Base-by-base conservation (phyloP, 2,113 vertebrate species). In the Psittacus erithacus region DNA sequence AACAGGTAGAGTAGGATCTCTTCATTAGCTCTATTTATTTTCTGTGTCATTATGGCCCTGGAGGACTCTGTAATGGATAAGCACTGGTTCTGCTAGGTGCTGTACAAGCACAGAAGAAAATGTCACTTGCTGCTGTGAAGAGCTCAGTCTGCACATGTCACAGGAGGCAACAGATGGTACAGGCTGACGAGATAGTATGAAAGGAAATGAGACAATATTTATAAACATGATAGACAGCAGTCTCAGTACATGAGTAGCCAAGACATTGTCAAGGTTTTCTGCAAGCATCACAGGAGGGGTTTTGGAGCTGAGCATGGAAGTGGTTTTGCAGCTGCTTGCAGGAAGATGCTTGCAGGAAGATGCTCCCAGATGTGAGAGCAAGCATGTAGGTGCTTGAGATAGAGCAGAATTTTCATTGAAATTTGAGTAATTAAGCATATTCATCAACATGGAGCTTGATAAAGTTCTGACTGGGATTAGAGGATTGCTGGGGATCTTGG, bases 211-310 rank as follows among this genome's bases (percentile, higher is more conserved):
- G 95, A 67, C 94, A 96, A 97, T 95, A 97, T 96, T 96, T 96
- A 95, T 96, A 96, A 96, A 95, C 94, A 95, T 95, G 95, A 96
- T 82, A 97, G 93, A 96, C 94, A 97, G 96, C 87, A 96, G 85
- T 90, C 95, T 96, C 94, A 17, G 91, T 74, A 27, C 90, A 43
- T 5, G 44, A 95, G 87, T 87, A 91, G 84, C 78, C 93, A 95
- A 95, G 95, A 85, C 87, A 95, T 94, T 92, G 92, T 95, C 93
- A 91, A 44, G 83, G 77, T n/a, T 94, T 92, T 90, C 84, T 90
- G 77, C 38, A 91, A 57, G 39, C 82, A n/a, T 82, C 55, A 17
- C 80, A 89, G 77, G 80, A 94, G 35, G 50, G 60, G 19, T 76
- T 95, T 79, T 91, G 78, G 74, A 93, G 71, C 77, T 68, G 70